phyloP scores from a whole-genome alignment of 2,113 vertebrate species.

The Galbula dea region DNA sequence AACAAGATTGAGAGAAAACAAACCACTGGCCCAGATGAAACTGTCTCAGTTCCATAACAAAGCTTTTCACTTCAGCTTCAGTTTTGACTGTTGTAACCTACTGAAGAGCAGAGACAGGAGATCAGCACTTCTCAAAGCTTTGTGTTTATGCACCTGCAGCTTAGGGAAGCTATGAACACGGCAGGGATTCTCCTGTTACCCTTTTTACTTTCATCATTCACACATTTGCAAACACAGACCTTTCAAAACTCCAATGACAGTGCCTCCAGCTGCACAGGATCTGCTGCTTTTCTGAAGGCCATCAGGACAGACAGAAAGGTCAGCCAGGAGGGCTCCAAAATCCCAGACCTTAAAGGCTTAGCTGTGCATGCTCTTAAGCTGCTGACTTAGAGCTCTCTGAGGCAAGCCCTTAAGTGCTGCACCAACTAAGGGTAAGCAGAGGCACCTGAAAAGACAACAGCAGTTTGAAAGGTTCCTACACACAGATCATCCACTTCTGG shows the following conservation, averaged over 20 bases:
- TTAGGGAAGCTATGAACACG: neutral
- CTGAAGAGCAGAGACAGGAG: neutral
- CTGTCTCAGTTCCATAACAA: neutral
- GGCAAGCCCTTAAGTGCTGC: neutral
- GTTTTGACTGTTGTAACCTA: neutral
- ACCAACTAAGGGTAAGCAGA: neutral
- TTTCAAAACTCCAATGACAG: slow-evolving; percentile 16
- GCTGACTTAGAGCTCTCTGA: neutral
- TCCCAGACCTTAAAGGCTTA: neutral
- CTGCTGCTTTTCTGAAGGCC: slow-evolving; percentile 4
- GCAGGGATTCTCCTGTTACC: slow-evolving; percentile 4
- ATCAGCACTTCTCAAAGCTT: neutral
- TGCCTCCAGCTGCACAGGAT: slow-evolving; percentile 33
- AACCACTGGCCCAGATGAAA: neutral
- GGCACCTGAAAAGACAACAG: neutral
- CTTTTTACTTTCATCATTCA: slow-evolving; percentile 19
- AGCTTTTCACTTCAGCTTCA: neutral
- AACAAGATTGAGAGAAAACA: neutral
- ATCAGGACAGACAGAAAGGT: neutral
- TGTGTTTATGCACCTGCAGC: slow-evolving; percentile 32
- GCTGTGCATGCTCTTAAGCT: neutral
- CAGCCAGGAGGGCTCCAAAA: neutral
- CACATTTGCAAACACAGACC: neutral
- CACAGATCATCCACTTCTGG: neutral
- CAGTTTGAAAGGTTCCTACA: neutral